These are phyloP conservation scores for Leptodactylus fallax DNA, from an alignment of 2,797 vertebrate species.

Conservation along the genomic window DNA sequence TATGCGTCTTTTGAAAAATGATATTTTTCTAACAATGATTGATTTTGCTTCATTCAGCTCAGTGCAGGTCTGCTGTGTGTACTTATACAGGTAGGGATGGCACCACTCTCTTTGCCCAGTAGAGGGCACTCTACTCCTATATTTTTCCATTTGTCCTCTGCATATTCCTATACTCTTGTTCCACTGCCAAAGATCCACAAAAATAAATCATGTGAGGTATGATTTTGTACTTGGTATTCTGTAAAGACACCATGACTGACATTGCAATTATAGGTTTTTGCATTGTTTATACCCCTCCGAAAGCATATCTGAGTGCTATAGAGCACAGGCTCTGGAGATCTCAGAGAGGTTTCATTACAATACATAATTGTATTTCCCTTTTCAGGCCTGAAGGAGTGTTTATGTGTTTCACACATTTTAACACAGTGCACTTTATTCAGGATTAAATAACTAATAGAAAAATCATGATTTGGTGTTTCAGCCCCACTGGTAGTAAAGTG, in stretches of 20 bases:
- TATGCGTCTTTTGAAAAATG: constrained; percentile 61
- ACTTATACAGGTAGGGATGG: constrained; percentile 32
- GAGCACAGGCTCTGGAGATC: constrained; percentile 68
- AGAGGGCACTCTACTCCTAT: constrained; percentile 75
- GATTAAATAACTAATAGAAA: constrained; percentile 73
- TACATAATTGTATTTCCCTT: constrained; percentile 70
- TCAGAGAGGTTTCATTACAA: constrained; percentile 70
- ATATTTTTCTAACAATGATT: constrained; percentile 57
- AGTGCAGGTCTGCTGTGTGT: neutral
- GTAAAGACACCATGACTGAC: constrained; percentile 76
- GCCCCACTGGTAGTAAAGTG: neutral
- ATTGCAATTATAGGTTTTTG: constrained; percentile 79
- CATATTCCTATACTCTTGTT: constrained; percentile 35
- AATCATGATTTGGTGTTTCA: constrained; percentile 55
- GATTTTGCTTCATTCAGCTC: constrained; percentile 28
- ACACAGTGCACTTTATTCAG: constrained; percentile 65
- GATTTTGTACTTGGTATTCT: constrained; percentile 75
- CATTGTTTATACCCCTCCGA: constrained; percentile 77
- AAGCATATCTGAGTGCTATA: constrained; percentile 70
- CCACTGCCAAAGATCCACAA: constrained; percentile 47
- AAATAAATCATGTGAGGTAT: constrained; percentile 70
- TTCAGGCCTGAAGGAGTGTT: constrained; percentile 65
- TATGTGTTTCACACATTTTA: constrained; percentile 63
- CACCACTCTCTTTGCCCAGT: constrained; percentile 62
- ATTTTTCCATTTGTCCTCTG: constrained; percentile 46